Percentiles rank a stretch among this genome's conserved stretches.
Evolutionary conservation across 2,797 vertebrate species (phyloP).

Genomic region (Sciurus carolinensis): DNA sequence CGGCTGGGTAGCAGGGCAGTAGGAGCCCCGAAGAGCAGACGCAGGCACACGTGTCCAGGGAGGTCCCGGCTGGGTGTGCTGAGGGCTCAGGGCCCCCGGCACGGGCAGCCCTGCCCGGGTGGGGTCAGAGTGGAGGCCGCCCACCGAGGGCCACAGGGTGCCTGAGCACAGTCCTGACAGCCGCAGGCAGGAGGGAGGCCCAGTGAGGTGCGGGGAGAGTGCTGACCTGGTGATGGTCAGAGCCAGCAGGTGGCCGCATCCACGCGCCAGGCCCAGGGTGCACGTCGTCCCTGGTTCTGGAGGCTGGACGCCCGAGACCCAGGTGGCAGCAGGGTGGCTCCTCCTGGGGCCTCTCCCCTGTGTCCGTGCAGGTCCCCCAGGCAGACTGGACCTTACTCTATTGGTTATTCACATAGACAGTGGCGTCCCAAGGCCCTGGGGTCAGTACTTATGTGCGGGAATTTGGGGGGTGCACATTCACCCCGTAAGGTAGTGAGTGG

Average conservation of each 20-base stretch:
- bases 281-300: accelerated
- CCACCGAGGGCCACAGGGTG: accelerated
- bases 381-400: accelerated
- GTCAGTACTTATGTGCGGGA: background rate
- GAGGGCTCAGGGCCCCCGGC: background rate
- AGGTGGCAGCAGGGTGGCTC: accelerated
- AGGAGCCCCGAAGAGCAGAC: no score
- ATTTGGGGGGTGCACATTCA: background rate
- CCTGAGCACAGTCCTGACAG: accelerated
- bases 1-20: background rate
- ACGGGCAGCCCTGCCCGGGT: background rate
- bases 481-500: accelerated
- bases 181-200: background rate
- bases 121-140: accelerated
- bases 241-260: no score
- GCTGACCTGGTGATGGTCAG: no score
- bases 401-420: accelerated
- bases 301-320: accelerated
- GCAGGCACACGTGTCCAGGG: accelerated
- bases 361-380: background rate
- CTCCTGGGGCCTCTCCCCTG: background rate
- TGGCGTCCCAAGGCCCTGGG: accelerated
- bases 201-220: no score
- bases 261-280: accelerated
- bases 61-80: background rate